phyloP scores from a whole-genome alignment of 2,888 invertebrate genomes.

The Pyralis farinalis region DNA sequence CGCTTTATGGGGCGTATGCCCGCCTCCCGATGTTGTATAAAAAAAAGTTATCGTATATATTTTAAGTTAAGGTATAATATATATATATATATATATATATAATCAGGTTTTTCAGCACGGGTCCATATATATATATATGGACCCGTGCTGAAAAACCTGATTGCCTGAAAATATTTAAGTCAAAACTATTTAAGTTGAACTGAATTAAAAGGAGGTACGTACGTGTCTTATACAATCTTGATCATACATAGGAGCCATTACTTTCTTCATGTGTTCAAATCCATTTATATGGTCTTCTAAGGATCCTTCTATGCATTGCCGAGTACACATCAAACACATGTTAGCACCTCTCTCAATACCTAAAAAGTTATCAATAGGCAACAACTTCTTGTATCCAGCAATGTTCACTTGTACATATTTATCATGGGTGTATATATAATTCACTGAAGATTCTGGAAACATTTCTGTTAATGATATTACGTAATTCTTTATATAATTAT shows the following conservation, averaged over 20 bases:
- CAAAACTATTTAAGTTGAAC: too few species aligned
- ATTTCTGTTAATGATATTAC: neutral
- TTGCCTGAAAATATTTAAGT: too few species aligned
- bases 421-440: neutral
- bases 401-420: neutral
- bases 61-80: too few species aligned
- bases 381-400: constrained; percentile 19
- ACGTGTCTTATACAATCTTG: constrained; percentile 26
- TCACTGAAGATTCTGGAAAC: neutral
- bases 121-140: too few species aligned
- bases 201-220: too few species aligned
- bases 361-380: constrained; percentile 22
- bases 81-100: too few species aligned
- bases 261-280: constrained; percentile 18
- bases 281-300: constrained; percentile 15
- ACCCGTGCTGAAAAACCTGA: too few species aligned
- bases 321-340: neutral
- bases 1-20: too few species aligned
- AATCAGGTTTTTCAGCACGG: too few species aligned
- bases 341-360: constrained; percentile 12
- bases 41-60: too few species aligned
- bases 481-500: constrained; percentile 8
- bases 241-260: constrained; percentile 21
- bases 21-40: too few species aligned
- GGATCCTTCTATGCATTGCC: neutral